phyloP scores from a whole-genome alignment of 2,113 vertebrate species.

The Zeus faber region DNA sequence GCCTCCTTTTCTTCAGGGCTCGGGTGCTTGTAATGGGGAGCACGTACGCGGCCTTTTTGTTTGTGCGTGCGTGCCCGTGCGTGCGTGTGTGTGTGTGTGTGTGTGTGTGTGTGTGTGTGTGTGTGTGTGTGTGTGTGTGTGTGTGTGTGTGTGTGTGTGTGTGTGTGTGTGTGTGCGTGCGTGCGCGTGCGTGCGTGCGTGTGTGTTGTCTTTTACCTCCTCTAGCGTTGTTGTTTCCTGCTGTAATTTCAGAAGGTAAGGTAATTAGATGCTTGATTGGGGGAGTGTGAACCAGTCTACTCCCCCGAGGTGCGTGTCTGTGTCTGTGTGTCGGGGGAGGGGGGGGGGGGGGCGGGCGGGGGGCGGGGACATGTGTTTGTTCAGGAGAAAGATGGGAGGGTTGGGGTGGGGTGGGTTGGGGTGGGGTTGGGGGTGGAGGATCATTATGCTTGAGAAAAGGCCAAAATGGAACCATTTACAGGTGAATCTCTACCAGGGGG shows the following conservation, averaged over 20 bases:
- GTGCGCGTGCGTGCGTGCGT: not conserved
- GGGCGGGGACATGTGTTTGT: slow-evolving; percentile 20
- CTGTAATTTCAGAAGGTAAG: slow-evolving; percentile 35
- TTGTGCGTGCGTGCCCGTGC: not conserved
- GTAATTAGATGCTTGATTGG: slow-evolving; percentile 54
- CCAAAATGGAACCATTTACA: slow-evolving; percentile 1
- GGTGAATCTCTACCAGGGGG: slow-evolving; percentile 41
- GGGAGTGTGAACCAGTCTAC: slow-evolving; percentile 26
- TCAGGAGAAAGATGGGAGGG: too few relatives aligned
- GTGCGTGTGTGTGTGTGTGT: slow-evolving; percentile 14
- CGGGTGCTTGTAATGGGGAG: slow-evolving; percentile 58
- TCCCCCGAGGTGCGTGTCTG: slow-evolving; percentile 1
- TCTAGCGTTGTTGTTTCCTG: slow-evolving; percentile 25
- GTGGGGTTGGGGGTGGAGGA: too few relatives aligned
- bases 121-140: slow-evolving; percentile 19
- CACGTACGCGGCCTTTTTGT: slow-evolving; percentile 54
- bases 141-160: slow-evolving; percentile 2
- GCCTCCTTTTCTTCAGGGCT: slow-evolving; percentile 59
- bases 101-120: slow-evolving; percentile 3
- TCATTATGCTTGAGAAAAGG: not conserved
- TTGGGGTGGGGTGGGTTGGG: too few relatives aligned
- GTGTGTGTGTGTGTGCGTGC: slow-evolving; percentile 5
- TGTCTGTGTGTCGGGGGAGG: not conserved
- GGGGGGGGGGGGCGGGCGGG: too few relatives aligned
- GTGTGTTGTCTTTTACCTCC: slow-evolving; percentile 4